phyloP scores from a whole-genome alignment of 1,140 invertebrate species.

The Holotrichia oblita region DNA sequence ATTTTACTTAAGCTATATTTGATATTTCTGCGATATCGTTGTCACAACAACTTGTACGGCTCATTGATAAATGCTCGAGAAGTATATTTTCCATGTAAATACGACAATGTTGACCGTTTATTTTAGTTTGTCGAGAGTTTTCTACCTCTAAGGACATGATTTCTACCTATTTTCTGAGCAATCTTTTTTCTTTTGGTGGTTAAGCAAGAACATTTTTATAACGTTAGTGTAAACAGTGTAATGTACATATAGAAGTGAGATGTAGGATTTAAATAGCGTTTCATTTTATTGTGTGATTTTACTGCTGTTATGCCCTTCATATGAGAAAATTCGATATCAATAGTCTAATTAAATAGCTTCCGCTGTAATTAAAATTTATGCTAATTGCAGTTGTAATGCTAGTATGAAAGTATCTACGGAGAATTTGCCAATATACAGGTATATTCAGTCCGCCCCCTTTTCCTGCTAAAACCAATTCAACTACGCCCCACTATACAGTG shows the following conservation, averaged over 20 bases:
- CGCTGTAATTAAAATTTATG: constrained; percentile 19
- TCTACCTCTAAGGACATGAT: constrained; percentile 37
- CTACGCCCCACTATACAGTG: constrained; percentile 42
- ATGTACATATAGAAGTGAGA: no score
- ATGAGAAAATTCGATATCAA: no score
- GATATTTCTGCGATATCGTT: constrained; percentile 18
- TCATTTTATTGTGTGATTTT: no score
- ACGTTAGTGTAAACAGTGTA: no score
- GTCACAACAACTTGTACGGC: neutral
- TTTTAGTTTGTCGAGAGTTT: neutral
- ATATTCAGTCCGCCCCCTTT: constrained; percentile 3
- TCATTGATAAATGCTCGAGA: constrained; percentile 2
- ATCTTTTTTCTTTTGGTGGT: no score
- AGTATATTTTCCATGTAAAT: neutral
- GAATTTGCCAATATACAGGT: constrained; percentile 4
- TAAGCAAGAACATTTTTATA: no score
- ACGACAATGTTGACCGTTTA: neutral
- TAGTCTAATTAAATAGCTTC: neutral
- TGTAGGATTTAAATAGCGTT: no score
- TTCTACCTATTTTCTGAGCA: neutral
- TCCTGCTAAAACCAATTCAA: constrained; percentile 44
- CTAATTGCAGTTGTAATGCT: neutral
- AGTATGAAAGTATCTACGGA: constrained; percentile 30
- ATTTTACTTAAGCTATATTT: constrained; percentile 19
- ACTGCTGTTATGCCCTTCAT: no score